Evolutionary conservation across 2,888 invertebrate genomes (phyloP), one percentile per base, ranked within the genome.

Genomic region (Dicranocentrus wangi): DNA sequence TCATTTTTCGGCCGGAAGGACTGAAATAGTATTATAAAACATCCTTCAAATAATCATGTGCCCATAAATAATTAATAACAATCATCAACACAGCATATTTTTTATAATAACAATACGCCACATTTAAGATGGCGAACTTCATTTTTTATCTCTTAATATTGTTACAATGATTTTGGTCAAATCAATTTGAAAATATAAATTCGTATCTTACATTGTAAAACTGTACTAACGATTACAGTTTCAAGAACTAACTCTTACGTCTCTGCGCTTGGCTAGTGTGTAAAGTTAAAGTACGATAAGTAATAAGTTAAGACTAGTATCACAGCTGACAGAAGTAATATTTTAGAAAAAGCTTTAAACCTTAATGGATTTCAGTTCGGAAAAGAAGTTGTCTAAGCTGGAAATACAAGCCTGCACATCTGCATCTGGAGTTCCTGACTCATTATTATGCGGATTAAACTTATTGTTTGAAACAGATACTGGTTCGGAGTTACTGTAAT

Each of bases 311-410:
- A 17, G 42, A 23, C 23, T 25, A 61, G 15, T 76, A 76, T 76
- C 76, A 76, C 76, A 76, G 76, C 47, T 47, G n/a, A 2, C 13
- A 42, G 23, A 66, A 25, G 17, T 15, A 60, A 27, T 43, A 27
- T 19, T 42, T 17, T 39, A 19, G 66, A 17, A 39, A 71, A 39
- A n/a, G 19, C 17, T 10, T 42, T 80, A 82, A 5, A 83, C 82
- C 68, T 85, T 86, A 51, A 86, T 75, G 39, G 84, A 80, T 77
- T 85, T 86, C 61, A 86, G 80, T 66, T 84, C 84, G 58, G 84
- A 81, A 65, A 86, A 86, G 71, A 86, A 86, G 27, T 83, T 83
- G 47, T 86, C 86, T 72, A 86, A 73, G 66, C 85, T 86, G 32
- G 81, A 81, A 53, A 86, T 72, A 77, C 84, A 86, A 28, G 70